These are phyloP conservation scores for Fulica atra DNA, from an alignment of 2,113 vertebrate genomes.

Conservation along the genomic window DNA sequence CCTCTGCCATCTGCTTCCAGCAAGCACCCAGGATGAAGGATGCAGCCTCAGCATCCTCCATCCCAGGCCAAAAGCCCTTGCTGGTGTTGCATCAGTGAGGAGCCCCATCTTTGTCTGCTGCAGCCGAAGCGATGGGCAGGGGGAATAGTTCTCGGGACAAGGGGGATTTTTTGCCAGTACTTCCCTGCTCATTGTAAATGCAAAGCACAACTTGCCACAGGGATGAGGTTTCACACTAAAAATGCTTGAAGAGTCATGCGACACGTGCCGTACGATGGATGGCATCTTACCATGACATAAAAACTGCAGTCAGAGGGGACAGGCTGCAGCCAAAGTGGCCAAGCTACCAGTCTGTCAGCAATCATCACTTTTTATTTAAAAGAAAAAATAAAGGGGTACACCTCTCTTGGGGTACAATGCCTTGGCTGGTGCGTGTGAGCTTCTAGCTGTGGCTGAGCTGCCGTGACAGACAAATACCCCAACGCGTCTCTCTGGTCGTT, in stretches of 20 bases:
- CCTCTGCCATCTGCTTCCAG: conserved; percentile 13
- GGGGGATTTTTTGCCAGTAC: too few species aligned
- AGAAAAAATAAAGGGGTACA: not conserved
- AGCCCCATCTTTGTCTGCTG: not conserved
- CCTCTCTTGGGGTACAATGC: not conserved
- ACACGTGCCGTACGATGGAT: not conserved
- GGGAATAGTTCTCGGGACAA: not conserved
- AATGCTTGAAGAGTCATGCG: not conserved
- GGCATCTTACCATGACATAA: accelerated
- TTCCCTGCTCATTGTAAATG: not conserved
- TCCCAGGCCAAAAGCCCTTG: not conserved
- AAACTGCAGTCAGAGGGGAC: accelerated
- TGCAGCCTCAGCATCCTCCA: not conserved
- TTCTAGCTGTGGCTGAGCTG: not conserved
- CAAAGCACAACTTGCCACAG: not conserved
- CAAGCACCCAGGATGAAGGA: not conserved
- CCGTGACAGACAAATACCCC: not conserved
- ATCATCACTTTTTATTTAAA: not conserved
- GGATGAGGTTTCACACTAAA: not conserved
- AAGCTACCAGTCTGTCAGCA: not conserved
- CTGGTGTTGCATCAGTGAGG: not conserved
- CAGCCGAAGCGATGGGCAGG: accelerated
- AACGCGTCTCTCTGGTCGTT: not conserved
- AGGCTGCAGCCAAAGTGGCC: not conserved
- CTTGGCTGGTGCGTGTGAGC: accelerated